Evolutionary conservation across 2,797 vertebrate species (phyloP).

Genomic region (Acrossocheilus fasciatus): DNA sequence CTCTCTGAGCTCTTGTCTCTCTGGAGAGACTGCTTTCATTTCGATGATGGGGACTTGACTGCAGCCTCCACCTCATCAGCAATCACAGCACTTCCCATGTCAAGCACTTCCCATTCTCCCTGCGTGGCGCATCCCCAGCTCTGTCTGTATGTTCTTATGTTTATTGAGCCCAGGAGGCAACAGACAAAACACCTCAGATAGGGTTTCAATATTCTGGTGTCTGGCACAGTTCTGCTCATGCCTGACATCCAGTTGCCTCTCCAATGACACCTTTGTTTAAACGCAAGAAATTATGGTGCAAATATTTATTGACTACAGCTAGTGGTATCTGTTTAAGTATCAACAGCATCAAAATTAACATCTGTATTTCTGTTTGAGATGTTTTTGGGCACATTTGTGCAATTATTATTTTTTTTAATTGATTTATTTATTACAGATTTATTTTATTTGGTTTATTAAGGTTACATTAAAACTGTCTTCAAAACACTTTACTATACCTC

Average conservation of each 20-base stretch:
- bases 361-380: too few species aligned
- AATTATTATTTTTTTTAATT: neutral
- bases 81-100: conserved; percentile 52
- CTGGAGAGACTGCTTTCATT: conserved; percentile 52
- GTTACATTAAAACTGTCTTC: neutral
- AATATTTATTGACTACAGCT: conserved; percentile 42
- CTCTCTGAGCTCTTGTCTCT: conserved; percentile 52
- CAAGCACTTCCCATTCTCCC: conserved; percentile 52
- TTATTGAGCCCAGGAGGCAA: conserved; percentile 58
- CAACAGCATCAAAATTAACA: neutral
- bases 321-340: conserved; percentile 7
- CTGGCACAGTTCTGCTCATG: conserved; percentile 39
- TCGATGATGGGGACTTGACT: conserved; percentile 49
- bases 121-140: conserved; percentile 33
- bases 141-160: conserved; percentile 41
- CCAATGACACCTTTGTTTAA: conserved; percentile 17
- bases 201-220: conserved; percentile 18
- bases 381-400: neutral
- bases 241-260: conserved; percentile 37
- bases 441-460: neutral
- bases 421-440: neutral
- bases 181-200: conserved; percentile 38
- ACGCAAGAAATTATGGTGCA: neutral
- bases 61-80: conserved; percentile 57
- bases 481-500: neutral